Evolutionary conservation across 2,797 vertebrate species (phyloP).

Genomic region (Acanthornis magna): DNA sequence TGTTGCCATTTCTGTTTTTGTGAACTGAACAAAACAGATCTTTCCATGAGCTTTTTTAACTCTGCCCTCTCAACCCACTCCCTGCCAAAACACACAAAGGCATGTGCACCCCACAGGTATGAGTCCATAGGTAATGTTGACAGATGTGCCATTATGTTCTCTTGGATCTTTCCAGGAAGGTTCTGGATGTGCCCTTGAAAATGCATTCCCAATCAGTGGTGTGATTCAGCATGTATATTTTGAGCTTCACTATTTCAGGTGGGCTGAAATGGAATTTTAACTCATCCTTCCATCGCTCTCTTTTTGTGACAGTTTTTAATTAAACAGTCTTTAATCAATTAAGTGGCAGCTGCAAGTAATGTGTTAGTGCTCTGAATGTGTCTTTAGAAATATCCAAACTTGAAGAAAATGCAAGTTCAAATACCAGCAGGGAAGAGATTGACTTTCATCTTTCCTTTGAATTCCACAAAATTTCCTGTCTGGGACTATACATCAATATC

Average conservation of each 20-base stretch:
- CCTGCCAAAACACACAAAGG: background rate
- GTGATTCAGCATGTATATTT: background rate
- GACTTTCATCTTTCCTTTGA: slow-evolving; percentile 48
- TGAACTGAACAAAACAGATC: background rate
- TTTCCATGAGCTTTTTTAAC: background rate
- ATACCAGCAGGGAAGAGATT: slow-evolving; percentile 38
- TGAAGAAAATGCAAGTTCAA: slow-evolving; percentile 46
- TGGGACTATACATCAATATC: slow-evolving; percentile 11
- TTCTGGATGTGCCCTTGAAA: background rate
- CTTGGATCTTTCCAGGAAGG: background rate
- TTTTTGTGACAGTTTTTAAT: slow-evolving; percentile 43
- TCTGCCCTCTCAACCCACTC: background rate
- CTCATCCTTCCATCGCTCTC: background rate
- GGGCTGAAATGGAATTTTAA: slow-evolving; percentile 35
- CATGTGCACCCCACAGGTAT: background rate
- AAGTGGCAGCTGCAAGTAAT: slow-evolving; percentile 26
- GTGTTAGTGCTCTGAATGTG: slow-evolving; percentile 4
- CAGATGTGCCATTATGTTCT: background rate
- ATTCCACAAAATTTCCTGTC: slow-evolving; percentile 44
- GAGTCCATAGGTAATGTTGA: background rate
- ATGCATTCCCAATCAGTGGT: background rate
- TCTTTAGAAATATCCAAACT: slow-evolving; percentile 18
- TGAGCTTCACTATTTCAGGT: slow-evolving; percentile 14
- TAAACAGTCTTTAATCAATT: slow-evolving; percentile 60
- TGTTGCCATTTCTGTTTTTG: background rate